Base-by-base conservation (phyloP, 1,140 invertebrate species). In the Mactra quadrangularis region DNA sequence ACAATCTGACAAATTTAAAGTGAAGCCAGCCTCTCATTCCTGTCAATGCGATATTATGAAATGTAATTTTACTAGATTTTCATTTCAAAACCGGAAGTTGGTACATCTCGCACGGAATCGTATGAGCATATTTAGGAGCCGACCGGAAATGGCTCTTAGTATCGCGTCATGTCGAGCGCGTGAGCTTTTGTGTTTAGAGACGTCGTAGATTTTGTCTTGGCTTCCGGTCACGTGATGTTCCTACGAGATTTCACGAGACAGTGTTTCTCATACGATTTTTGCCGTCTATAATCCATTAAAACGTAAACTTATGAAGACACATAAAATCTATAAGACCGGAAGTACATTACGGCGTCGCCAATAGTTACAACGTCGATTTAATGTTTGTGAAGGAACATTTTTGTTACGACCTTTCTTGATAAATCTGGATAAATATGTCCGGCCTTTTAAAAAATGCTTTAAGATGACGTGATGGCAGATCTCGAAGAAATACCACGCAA, bases 21-120 rank as follows among this genome's bases (percentile, higher is more conserved):
- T 68, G 64, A 68, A 68, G 33, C 64, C 45, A 68, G 64, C 47
- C 64, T 4, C 3, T 41, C 31, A 22, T 47, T 68, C 45, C 64
- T 72, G 70, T 57, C 53, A 72, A 52, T 41, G 47, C 50, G 22
- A 70, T 81, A 52, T 81, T 81, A 81, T 81, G 55, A 81, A 81
- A 81, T 71, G 66, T 62, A 52, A 81, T 78, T 78, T 68, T 55
- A 78, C 47, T 47, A 33, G 75, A 78, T 81, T 81, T 71, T 81
- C 52, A 81, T 81, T 59, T 81, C 77, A 59, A 59, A 81, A 81
- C 50, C 64, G 77, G 77, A 81, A 81, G 77, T 59, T 15, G 22
- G 29, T 33, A 29, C 41, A 41, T 47, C 66, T 71, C 55, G 52
- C 77, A 81, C 77, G 77, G 35, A 71, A 81, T 70, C 52, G 17